Conservation (phyloP, 2,113 vertebrate species). For the Colaptes auratus region DNA sequence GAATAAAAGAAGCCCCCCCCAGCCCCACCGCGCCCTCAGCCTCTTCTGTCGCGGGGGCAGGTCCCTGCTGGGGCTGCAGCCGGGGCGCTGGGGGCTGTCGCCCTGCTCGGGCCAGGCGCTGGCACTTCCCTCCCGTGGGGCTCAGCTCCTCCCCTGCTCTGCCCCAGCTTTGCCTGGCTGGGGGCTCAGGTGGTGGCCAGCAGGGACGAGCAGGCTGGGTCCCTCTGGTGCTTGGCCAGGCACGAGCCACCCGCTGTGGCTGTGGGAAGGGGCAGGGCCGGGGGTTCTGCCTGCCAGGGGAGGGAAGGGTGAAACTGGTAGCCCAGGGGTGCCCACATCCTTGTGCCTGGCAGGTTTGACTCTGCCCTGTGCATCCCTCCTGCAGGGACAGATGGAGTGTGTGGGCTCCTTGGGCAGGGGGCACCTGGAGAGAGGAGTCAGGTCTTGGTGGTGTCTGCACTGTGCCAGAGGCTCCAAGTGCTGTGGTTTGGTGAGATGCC, state of each 20-base stretch:
- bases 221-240: background rate
- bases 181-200: background rate
- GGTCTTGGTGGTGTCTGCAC: rapidly evolving
- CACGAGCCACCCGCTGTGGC: too few relatives aligned
- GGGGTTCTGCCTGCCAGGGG: background rate
- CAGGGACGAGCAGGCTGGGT: background rate
- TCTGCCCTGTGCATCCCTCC: background rate
- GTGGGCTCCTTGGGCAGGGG: background rate
- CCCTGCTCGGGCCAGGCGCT: rapidly evolving
- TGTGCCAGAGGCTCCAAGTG: rapidly evolving
- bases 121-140: rapidly evolving
- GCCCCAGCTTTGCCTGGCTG: background rate
- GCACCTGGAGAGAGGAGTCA: too few relatives aligned
- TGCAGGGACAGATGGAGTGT: rapidly evolving
- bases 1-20: slow-evolving; percentile 76
- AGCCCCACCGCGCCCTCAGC: slow-evolving; percentile 12
- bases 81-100: rapidly evolving
- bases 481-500: background rate
- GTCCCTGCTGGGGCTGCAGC: background rate
- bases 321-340: rapidly evolving
- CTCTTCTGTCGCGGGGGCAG: background rate
- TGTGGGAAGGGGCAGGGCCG: background rate
- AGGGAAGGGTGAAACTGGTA: background rate
- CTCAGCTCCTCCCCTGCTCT: background rate
- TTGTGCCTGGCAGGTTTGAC: background rate